A percentile compares a stretch with the other conserved stretches of the same genome.
Conservation (phyloP, 2,797 vertebrate species). For the Gymnoscopelus microlampas region DNA sequence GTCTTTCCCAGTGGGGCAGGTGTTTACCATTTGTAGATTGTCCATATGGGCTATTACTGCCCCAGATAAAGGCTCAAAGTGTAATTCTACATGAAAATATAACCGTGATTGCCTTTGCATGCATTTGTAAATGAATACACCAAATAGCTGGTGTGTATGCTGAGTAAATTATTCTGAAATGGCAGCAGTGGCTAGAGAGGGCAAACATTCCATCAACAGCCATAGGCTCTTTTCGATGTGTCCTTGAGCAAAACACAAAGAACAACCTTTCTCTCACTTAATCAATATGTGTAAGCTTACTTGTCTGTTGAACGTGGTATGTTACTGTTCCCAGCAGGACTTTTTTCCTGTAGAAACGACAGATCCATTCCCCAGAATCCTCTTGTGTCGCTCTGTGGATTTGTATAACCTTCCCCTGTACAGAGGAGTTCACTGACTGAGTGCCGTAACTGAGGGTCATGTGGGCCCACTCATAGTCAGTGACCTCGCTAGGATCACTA, state of each 20-base stretch:
- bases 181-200: no score
- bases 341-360: slow-evolving; percentile 66
- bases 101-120: background rate
- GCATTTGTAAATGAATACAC: background rate
- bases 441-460: slow-evolving; percentile 59
- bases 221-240: no score
- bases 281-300: slow-evolving; percentile 56
- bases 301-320: slow-evolving; percentile 52
- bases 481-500: slow-evolving; percentile 63
- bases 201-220: no score
- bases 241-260: no score
- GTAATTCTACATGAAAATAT: no score
- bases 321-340: slow-evolving; percentile 77
- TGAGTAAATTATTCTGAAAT: no score
- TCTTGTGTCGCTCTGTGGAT: slow-evolving; percentile 41
- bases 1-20: no score
- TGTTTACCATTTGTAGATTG: no score
- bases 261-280: background rate
- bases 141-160: no score
- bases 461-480: slow-evolving; percentile 73
- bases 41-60: no score
- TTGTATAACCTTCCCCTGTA: slow-evolving; percentile 44
- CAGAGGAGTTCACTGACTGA: slow-evolving; percentile 27
- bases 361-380: slow-evolving; percentile 63
- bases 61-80: background rate